phyloP scores from a whole-genome alignment of 2,888 invertebrate genomes.

The Ophion ellenae region DNA sequence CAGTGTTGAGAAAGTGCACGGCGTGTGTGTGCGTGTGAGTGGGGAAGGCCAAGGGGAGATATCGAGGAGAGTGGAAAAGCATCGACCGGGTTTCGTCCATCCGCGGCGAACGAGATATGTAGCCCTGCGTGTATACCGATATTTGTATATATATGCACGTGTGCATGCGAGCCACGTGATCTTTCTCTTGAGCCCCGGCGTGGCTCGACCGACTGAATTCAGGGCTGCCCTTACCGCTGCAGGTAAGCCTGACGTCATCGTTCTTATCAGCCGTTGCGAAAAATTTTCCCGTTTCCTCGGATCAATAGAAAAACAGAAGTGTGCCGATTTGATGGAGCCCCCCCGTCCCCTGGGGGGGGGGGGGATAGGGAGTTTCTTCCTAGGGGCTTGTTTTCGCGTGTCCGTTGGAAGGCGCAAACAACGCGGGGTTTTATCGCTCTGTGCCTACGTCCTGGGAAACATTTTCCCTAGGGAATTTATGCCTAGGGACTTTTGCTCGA shows the following conservation, averaged over 20 bases:
- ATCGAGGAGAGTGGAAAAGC: constrained; percentile 36
- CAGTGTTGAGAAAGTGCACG: background rate
- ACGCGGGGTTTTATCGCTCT: no score
- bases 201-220: constrained; percentile 46
- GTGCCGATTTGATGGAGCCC: no score
- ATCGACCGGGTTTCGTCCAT: constrained; percentile 30
- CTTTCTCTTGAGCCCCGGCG: constrained; percentile 21
- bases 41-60: constrained; percentile 31
- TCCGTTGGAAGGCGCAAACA: no score
- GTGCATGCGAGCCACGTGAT: constrained; percentile 45
- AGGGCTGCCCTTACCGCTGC: constrained; percentile 14
- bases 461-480: background rate
- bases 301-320: no score
- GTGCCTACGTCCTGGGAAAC: background rate
- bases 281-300: background rate
- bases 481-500: no score
- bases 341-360: no score
- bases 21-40: background rate
- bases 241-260: constrained; percentile 24
- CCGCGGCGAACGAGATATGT: background rate
- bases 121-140: background rate
- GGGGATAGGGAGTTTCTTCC: no score
- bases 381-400: no score
- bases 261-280: background rate
- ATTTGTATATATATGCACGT: constrained; percentile 12